A percentile compares a stretch with the other conserved stretches of the same genome.
Conservation (phyloP, 2,113 vertebrate species). For the Etia nguti region DNA sequence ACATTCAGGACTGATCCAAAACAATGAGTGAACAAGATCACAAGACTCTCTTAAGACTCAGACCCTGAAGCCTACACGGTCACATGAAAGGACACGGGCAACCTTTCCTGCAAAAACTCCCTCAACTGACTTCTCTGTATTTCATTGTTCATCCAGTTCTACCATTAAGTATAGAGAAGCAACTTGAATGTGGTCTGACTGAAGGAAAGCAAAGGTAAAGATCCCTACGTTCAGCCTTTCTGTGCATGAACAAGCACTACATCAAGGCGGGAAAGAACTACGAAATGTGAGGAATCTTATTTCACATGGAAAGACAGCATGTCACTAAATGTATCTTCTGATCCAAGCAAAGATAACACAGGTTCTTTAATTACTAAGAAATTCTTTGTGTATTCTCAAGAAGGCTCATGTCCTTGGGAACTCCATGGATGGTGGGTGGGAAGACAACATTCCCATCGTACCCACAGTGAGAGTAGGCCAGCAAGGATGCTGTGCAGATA, state of each 20-base stretch:
- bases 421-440: conserved; percentile 1
- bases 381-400: conserved; percentile 17
- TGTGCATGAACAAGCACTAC: not conserved
- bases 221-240: not conserved
- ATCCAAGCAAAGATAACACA: conserved; percentile 1
- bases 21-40: conserved; percentile 20
- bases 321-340: not conserved
- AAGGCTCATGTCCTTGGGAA: conserved; percentile 16
- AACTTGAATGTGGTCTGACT: not conserved
- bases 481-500: not conserved
- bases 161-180: not conserved
- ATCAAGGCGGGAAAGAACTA: not conserved
- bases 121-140: not conserved
- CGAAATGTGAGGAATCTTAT: not conserved
- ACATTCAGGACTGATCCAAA: not conserved
- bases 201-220: not conserved
- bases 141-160: not conserved
- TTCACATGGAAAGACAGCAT: not conserved
- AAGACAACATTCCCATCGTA: not conserved
- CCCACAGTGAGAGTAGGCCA: not conserved
- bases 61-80: conserved; percentile 4
- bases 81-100: conserved; percentile 12
- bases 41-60: conserved; percentile 42
- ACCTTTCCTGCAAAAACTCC: not conserved
- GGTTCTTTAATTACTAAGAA: conserved; percentile 35